Conservation (phyloP, 2,888 invertebrate genomes). For the Phanerotoma sp. region DNA sequence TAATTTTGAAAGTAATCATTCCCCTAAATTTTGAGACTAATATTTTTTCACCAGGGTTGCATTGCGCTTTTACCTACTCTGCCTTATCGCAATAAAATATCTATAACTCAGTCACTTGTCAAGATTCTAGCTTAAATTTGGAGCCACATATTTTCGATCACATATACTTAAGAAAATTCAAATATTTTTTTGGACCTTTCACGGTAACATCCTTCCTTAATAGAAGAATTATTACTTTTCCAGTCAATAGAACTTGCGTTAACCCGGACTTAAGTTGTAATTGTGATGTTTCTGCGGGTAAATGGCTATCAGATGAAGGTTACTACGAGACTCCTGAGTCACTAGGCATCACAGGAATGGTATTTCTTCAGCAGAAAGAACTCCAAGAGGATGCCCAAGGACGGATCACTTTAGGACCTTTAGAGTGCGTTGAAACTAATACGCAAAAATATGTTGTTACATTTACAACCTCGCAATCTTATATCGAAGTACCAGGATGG, state of each 20-base stretch:
- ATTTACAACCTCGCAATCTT: constrained; percentile 89
- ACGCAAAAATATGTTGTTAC: constrained; percentile 92
- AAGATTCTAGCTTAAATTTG: too few species aligned
- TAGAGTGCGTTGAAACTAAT: constrained; percentile 94
- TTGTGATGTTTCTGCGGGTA: constrained; percentile 84
- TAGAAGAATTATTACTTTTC: constrained; percentile 17
- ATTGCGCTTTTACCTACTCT: too few species aligned
- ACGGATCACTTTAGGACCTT: constrained; percentile 83
- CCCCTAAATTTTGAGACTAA: too few species aligned
- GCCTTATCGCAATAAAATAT: too few species aligned
- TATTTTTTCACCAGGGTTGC: too few species aligned
- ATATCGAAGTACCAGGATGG: constrained; percentile 93
- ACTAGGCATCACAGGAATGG: constrained; percentile 88
- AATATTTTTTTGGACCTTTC: too few species aligned
- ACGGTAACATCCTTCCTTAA: too few species aligned
- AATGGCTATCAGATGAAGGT: constrained; percentile 89
- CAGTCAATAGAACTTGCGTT: constrained; percentile 79
- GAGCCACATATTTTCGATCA: too few species aligned
- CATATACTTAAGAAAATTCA: too few species aligned
- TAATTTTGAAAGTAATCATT: too few species aligned
- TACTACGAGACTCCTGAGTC: constrained; percentile 77
- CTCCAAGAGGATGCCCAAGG: constrained; percentile 81
- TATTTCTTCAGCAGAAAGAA: constrained; percentile 83
- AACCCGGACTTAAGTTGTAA: constrained; percentile 83
- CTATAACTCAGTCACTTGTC: too few species aligned